Conservation (phyloP, 2,797 vertebrate species). For the Characodon lateralis region DNA sequence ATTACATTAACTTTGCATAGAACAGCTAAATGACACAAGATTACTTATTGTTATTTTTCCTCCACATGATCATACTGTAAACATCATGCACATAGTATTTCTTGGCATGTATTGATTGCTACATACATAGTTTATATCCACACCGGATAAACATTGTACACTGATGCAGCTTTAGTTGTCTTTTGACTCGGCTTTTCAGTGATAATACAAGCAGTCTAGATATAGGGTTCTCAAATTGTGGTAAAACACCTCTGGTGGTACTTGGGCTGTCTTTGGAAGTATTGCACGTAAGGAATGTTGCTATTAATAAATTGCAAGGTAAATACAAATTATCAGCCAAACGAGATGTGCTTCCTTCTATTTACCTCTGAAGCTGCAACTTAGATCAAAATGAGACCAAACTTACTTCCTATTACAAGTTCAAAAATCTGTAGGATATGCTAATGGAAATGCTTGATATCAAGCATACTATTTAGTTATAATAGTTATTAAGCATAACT, state of each 20-base stretch:
- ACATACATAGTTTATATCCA: conserved; percentile 36
- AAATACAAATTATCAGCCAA: not conserved
- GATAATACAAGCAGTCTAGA: conserved; percentile 44
- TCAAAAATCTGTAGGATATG: not conserved
- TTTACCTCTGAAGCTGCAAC: not conserved
- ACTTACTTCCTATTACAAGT: not conserved
- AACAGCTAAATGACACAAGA: conserved; percentile 85
- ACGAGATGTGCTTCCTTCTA: not conserved
- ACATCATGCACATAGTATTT: conserved; percentile 78
- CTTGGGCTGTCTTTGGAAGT: no score
- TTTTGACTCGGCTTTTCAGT: conserved; percentile 31
- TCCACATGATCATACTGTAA: conserved; percentile 79
- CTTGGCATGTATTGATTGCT: conserved; percentile 76
- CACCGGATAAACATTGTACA: conserved; percentile 38
- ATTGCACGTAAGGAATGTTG: not conserved
- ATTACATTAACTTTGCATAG: conserved; percentile 88
- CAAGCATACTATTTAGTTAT: not conserved
- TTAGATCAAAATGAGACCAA: not conserved
- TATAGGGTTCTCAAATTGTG: not conserved
- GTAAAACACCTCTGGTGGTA: not conserved
- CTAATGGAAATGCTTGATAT: not conserved
- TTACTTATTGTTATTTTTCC: conserved; percentile 85
- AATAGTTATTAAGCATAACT: no score
- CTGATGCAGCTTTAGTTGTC: conserved; percentile 24
- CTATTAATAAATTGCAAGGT: not conserved